A percentile compares a stretch with the other conserved stretches of the same genome.
Conservation (phyloP, 2,888 invertebrate genomes). For the Ectemnius continuus region DNA sequence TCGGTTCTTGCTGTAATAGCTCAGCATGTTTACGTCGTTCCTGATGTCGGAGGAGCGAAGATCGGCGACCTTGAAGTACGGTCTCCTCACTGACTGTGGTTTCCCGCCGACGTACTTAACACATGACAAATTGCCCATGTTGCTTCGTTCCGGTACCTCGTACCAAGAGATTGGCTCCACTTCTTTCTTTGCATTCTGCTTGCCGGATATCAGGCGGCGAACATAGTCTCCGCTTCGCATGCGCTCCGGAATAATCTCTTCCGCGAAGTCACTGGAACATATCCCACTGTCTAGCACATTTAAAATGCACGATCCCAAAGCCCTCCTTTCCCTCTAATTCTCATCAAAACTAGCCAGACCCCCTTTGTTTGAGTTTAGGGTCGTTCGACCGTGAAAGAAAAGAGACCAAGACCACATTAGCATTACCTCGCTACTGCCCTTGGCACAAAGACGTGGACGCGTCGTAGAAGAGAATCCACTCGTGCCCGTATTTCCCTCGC, state of each 20-base stretch:
- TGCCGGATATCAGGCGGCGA: conserved; percentile 83
- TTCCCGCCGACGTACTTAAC: conserved; percentile 90
- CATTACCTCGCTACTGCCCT: conserved; percentile 83
- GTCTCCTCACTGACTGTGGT: conserved; percentile 87
- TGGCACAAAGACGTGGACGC: conserved; percentile 87
- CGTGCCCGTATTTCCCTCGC: conserved; percentile 89
- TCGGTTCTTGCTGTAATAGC: conserved; percentile 91
- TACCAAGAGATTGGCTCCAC: conserved; percentile 83
- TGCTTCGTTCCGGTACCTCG: conserved; percentile 82
- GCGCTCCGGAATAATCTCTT: conserved; percentile 81
- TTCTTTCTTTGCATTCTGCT: conserved; percentile 82
- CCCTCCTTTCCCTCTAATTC: not conserved
- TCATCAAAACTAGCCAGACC: no score
- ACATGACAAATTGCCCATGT: conserved; percentile 90
- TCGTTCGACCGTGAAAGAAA: no score
- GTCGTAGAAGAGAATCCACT: conserved; percentile 86
- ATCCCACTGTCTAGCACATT: no score
- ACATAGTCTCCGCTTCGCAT: conserved; percentile 85
- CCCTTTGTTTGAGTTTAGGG: no score
- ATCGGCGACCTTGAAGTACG: conserved; percentile 84
- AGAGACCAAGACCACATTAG: not conserved
- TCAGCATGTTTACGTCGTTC: conserved; percentile 91
- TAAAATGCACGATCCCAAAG: no score
- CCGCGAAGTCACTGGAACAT: conserved; percentile 79
- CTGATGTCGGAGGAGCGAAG: conserved; percentile 83